A percentile compares a stretch with the other conserved stretches of the same genome.
phyloP scores from a whole-genome alignment of 2,797 vertebrate genomes.

The Hylomyscus alleni region DNA sequence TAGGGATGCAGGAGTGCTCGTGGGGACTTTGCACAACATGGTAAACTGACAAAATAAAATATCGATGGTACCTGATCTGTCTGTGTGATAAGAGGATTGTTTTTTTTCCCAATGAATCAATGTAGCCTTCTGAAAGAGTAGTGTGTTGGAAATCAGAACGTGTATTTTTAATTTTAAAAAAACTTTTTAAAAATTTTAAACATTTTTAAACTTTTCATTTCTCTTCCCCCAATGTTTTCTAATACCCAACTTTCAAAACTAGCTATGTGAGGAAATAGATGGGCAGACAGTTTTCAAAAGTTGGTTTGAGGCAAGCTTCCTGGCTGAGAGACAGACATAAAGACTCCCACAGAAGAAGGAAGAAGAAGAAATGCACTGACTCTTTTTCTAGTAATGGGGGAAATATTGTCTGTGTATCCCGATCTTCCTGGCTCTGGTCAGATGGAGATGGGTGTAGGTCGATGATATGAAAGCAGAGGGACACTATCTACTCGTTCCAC shows the following conservation, averaged over 20 bases:
- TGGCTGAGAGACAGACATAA: neutral
- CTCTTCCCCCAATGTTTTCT: neutral
- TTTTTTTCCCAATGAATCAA: neutral
- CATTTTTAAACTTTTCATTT: slow-evolving; percentile 1
- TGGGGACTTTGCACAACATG: neutral
- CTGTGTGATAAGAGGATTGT: neutral
- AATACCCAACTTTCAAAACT: neutral
- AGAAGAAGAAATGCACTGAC: neutral
- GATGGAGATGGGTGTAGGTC: neutral
- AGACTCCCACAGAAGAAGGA: neutral
- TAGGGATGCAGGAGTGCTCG: neutral
- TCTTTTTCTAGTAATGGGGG: neutral
- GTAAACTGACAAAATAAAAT: neutral
- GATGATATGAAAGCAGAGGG: neutral
- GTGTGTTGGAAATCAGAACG: neutral
- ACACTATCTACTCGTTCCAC: neutral
- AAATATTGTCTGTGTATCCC: neutral
- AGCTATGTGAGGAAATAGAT: neutral
- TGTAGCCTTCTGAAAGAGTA: neutral
- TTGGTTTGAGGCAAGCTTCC: neutral
- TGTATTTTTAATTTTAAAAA: neutral
- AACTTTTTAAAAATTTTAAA: neutral
- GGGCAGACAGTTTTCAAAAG: neutral
- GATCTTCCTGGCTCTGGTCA: neutral
- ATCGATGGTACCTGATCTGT: neutral